phyloP scores from a whole-genome alignment of 2,113 vertebrate genomes.

The Muntiacus muntjak region DNA sequence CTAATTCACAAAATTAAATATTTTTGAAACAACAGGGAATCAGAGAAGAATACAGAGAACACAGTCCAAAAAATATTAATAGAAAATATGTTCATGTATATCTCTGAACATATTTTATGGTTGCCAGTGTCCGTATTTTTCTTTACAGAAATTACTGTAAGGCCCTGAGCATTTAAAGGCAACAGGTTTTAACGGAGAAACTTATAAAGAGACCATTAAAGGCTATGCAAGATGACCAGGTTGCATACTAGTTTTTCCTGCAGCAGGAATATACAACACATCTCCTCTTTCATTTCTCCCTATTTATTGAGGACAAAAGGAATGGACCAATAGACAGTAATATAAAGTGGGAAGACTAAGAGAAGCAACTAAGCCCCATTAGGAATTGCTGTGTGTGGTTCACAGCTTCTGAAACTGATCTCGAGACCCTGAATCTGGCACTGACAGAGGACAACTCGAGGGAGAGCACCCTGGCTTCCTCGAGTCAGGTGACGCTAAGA shows the following conservation, averaged over 20 bases:
- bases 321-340: neutral
- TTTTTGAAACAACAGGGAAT: conserved; percentile 17
- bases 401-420: neutral
- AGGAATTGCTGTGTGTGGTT: neutral
- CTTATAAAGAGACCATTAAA: neutral
- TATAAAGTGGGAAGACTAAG: neutral
- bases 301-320: neutral
- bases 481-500: neutral
- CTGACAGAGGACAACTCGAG: neutral
- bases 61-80: neutral
- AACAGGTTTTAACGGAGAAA: neutral
- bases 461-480: neutral
- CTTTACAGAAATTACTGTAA: neutral
- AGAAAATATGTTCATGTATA: neutral
- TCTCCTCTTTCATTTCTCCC: neutral
- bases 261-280: neutral
- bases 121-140: neutral
- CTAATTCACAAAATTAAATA: neutral
- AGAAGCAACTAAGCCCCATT: conserved; percentile 2
- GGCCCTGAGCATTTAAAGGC: neutral
- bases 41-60: neutral
- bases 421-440: neutral
- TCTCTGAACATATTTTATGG: neutral
- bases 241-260: neutral
- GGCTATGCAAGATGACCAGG: neutral